Evolutionary conservation across 2,113 vertebrate genomes (phyloP), one percentile per base, ranked within the genome.

Genomic region (Nibea coibor): DNA sequence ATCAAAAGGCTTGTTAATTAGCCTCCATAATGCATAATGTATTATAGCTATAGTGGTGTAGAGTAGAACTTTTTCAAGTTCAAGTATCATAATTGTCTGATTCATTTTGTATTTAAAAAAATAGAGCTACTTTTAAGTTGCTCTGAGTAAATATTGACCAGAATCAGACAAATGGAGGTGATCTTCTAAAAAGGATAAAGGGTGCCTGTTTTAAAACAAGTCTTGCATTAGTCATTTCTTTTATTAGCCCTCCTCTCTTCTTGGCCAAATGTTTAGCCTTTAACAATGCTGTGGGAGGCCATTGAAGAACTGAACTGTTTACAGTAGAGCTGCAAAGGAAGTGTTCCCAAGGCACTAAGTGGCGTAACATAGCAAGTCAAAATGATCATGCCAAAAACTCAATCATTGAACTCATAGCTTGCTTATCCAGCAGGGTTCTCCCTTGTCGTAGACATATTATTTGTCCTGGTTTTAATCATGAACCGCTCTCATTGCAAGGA

Each of bases 271-370:
- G 75, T 72, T 66, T 69, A 50, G 72, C 78, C 66, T 78, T 69
- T 51, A 63, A 77, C 35, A 61, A 61, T 82, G 71, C 58, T 8
- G 80, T 85, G 22, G 86, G 81, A 90, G 83, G 77, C 77, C 35
- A 71, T 82, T 83, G 56, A 87, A 78, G 48, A 85, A 73, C 79
- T 82, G 24, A 84, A 79, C 50, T 77, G 86, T 78, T 87, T 80
- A 78, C 69, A 82, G 75, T 80, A 67, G 57, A 43, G 58, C 61
- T 64, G 51, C 56, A 74, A 80, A 78, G 75, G 28, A 86, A 80
- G 74, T 42, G 11, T 71, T 83, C 77, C 72, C 64, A 56, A 71
- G 72, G 80, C 81, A 47, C 59, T 20, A 35, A 51, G 66, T 69
- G 78, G 87, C 83, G 76, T 62, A 72, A 88, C 57, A 10, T 24